Conservation (phyloP, 1,140 invertebrate species). For the Drosophila sulfurigaster region DNA sequence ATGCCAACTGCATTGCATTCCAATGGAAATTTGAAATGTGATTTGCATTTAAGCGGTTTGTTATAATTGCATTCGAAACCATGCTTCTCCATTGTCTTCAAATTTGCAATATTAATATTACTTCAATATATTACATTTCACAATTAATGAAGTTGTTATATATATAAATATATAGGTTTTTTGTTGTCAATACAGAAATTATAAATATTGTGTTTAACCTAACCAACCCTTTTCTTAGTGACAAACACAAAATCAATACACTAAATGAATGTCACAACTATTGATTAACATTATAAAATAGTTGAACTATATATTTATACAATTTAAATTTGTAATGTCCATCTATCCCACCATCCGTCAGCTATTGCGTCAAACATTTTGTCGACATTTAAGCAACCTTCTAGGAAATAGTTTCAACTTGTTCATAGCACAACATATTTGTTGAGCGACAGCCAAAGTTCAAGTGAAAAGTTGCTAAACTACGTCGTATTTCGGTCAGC, state of each 20-base stretch:
- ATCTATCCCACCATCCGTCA: not conserved
- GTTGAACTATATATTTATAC: not conserved
- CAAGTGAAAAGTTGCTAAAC: slow-evolving; percentile 26
- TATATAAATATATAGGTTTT: too few relatives aligned
- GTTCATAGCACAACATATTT: not conserved
- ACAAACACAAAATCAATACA: too few relatives aligned
- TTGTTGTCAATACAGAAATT: too few relatives aligned
- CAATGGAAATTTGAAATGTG: slow-evolving; percentile 15
- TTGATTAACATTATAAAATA: not conserved
- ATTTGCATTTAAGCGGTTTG: slow-evolving; percentile 20
- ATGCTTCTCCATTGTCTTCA: not conserved
- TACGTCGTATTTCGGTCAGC: not conserved
- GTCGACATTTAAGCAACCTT: slow-evolving; percentile 1
- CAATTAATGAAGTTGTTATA: not conserved
- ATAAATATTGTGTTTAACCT: too few relatives aligned
- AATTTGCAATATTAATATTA: not conserved
- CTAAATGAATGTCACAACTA: not conserved
- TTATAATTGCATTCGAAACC: slow-evolving; percentile 6
- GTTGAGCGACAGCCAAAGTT: slow-evolving; percentile 25
- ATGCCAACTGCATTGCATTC: slow-evolving; percentile 2
- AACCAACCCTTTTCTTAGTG: too few relatives aligned
- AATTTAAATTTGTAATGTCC: not conserved
- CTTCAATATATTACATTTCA: not conserved
- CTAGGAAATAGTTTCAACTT: not conserved
- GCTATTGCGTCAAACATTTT: not conserved